Percentiles rank a stretch among this genome's conserved stretches.
These are phyloP conservation scores for Megaceryle torquata DNA, from an alignment of 2,113 vertebrate genomes.

Conservation along the genomic window DNA sequence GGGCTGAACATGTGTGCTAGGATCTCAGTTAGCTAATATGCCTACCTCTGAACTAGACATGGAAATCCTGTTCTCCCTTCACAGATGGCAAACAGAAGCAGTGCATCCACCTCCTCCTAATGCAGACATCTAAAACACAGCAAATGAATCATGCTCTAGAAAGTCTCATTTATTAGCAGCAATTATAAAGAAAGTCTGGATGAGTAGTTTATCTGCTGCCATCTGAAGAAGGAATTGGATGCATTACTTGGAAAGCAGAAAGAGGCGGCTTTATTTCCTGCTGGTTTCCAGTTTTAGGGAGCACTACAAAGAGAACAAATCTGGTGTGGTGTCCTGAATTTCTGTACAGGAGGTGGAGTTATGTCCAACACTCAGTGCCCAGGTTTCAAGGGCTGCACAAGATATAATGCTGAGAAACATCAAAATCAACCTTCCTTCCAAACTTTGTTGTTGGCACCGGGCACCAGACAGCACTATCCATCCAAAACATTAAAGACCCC, in stretches of 20 bases:
- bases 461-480: background rate
- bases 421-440: background rate
- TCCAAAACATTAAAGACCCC: background rate
- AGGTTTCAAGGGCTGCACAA: background rate
- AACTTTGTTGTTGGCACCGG: background rate
- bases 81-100: background rate
- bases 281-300: background rate
- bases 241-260: background rate
- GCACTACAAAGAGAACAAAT: background rate
- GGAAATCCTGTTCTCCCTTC: background rate
- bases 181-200: background rate
- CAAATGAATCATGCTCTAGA: background rate
- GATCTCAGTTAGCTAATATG: background rate
- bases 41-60: background rate
- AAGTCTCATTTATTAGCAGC: background rate
- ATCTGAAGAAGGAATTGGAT: background rate
- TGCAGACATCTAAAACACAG: background rate
- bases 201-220: background rate
- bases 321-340: background rate
- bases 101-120: background rate
- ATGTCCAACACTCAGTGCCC: background rate
- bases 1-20: background rate
- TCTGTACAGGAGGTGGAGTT: background rate
- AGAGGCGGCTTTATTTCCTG: background rate
- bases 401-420: background rate